phyloP scores from a whole-genome alignment of 2,888 invertebrate genomes.

The Eristalis intricaria region DNA sequence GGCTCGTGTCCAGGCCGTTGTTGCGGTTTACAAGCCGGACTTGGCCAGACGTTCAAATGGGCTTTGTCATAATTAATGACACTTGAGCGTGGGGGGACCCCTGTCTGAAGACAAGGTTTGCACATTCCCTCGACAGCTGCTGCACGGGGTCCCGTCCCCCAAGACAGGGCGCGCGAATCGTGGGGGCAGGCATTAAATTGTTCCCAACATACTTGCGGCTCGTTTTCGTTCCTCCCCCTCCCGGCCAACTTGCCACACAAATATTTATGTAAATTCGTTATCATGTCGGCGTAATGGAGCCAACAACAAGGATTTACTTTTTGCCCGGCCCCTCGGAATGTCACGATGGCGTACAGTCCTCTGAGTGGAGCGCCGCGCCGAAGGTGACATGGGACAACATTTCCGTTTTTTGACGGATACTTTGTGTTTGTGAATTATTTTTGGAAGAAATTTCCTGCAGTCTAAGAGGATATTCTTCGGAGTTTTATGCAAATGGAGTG shows the following conservation, averaged over 20 bases:
- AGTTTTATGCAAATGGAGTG: constrained; percentile 34
- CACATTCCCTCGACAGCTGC: constrained; percentile 16
- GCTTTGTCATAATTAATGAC: constrained; percentile 48
- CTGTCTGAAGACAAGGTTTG: constrained; percentile 33
- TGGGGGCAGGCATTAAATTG: constrained; percentile 5
- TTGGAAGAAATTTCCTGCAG: neutral
- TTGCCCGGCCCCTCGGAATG: constrained; percentile 37
- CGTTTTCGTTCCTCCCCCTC: neutral
- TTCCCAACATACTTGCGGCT: constrained; percentile 9
- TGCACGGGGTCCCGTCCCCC: neutral
- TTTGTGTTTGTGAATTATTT: constrained; percentile 16
- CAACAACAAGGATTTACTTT: constrained; percentile 54
- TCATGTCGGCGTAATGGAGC: constrained; percentile 53
- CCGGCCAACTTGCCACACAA: neutral
- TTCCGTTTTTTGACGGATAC: constrained; percentile 13
- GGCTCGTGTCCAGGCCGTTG: neutral
- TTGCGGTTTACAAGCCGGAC: neutral
- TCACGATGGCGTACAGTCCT: neutral
- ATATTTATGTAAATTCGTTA: constrained; percentile 57
- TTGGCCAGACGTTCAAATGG: constrained; percentile 37
- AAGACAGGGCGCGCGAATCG: neutral
- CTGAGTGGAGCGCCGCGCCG: neutral
- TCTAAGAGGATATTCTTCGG: neutral
- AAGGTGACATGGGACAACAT: constrained; percentile 31
- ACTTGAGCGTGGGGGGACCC: neutral